Conservation (phyloP, 2,888 invertebrate genomes). For the Drosophila greeni region DNA sequence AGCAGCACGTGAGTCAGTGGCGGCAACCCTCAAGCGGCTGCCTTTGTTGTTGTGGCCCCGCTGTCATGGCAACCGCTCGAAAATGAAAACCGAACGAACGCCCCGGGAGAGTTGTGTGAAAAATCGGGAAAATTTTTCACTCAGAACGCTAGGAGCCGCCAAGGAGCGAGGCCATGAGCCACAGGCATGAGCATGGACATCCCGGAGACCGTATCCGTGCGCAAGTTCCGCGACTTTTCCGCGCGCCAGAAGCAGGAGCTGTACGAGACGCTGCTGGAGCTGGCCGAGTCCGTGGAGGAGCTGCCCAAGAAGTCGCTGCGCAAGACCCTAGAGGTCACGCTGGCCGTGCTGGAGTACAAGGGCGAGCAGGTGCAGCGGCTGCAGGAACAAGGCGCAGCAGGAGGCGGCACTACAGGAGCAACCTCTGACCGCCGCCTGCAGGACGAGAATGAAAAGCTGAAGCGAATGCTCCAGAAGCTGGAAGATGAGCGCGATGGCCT, state of each 20-base stretch:
- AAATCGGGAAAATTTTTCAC: conserved; percentile 48
- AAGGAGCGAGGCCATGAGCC: conserved; percentile 55
- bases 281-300: conserved; percentile 69
- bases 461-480: conserved; percentile 73
- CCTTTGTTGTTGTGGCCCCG: conserved; percentile 53
- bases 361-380: conserved; percentile 69
- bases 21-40: conserved; percentile 34
- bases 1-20: conserved; percentile 63
- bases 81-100: conserved; percentile 18
- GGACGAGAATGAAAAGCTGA: conserved; percentile 76
- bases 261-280: conserved; percentile 71
- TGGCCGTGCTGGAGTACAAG: conserved; percentile 75
- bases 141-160: conserved; percentile 57
- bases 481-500: conserved; percentile 73
- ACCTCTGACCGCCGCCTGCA: conserved; percentile 61
- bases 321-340: conserved; percentile 75
- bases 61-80: conserved; percentile 62
- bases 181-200: conserved; percentile 64
- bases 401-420: background rate
- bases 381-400: conserved; percentile 48
- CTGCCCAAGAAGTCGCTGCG: conserved; percentile 76
- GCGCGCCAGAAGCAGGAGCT: conserved; percentile 74
- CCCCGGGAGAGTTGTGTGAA: conserved; percentile 25
- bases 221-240: conserved; percentile 72
- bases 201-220: conserved; percentile 73